Percentiles rank a stretch among this genome's conserved stretches.
These are phyloP conservation scores for Portunus trituberculatus DNA, from an alignment of 1,140 invertebrate genomes.

Conservation along the genomic window DNA sequence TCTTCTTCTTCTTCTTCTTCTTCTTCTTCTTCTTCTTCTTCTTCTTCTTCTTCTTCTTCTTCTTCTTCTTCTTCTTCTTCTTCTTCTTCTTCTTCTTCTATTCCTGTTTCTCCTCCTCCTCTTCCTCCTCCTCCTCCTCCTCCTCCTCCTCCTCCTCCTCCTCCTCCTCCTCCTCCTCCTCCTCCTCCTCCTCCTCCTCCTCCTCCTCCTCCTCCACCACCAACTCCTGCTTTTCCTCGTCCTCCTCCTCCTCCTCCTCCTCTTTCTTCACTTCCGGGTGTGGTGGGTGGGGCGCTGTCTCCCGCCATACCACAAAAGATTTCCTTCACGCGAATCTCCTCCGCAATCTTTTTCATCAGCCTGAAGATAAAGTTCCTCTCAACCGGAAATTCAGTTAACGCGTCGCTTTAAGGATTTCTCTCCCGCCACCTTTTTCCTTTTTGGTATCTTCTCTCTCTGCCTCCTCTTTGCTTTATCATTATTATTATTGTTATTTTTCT, in stretches of 20 bases:
- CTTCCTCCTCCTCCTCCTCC: neutral
- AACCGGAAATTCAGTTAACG: slow-evolving; percentile 12
- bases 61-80: too few species aligned
- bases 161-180: neutral
- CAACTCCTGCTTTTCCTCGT: neutral
- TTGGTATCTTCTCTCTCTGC: too few species aligned
- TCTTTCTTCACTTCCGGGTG: neutral
- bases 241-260: neutral
- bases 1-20: too few species aligned
- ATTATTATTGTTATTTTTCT: too few species aligned
- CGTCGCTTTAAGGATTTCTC: neutral
- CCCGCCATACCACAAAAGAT: neutral
- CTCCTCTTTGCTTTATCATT: too few species aligned
- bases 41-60: too few species aligned
- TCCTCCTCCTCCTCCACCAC: neutral
- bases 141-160: neutral
- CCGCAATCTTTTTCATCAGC: slow-evolving; percentile 3
- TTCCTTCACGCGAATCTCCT: slow-evolving; percentile 20
- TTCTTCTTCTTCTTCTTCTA: too few species aligned
- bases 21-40: too few species aligned
- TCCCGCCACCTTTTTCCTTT: neutral
- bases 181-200: neutral
- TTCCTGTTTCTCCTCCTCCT: neutral
- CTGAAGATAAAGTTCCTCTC: slow-evolving; percentile 7
- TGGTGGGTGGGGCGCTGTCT: neutral